Conservation (phyloP, 2,113 vertebrate genomes). For the Aptenodytes forsteri region DNA sequence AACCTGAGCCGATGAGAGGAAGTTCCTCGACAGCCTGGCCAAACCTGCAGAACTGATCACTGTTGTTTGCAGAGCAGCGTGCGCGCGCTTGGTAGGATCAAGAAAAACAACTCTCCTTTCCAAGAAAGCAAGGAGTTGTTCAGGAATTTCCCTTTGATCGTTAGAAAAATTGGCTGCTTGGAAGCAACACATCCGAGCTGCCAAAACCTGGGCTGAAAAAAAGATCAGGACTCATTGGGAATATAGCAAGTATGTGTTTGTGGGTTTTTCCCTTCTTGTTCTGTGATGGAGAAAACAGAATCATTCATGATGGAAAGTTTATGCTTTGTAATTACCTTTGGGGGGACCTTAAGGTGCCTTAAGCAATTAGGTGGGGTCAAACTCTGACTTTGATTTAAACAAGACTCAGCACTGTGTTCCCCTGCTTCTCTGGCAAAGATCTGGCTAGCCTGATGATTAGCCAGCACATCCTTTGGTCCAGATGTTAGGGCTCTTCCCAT, state of each 20-base stretch:
- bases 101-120: background rate
- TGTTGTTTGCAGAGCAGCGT: background rate
- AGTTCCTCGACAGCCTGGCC: rapidly evolving
- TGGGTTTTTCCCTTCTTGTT: background rate
- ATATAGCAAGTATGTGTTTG: background rate
- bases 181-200: background rate
- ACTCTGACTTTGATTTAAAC: background rate
- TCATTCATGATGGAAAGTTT: background rate
- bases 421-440: background rate
- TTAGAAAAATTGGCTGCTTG: background rate
- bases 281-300: background rate
- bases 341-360: background rate
- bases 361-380: background rate
- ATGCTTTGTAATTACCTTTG: background rate
- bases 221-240: background rate
- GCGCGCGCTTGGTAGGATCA: background rate
- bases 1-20: background rate
- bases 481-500: background rate
- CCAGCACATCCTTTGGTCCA: background rate
- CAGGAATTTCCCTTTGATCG: background rate
- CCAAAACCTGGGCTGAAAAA: background rate
- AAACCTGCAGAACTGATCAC: background rate
- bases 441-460: background rate
- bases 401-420: background rate
- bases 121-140: background rate